Base-by-base conservation (phyloP, 53 echinoderm and acorn worm species). In the Henricia sp. region DNA sequence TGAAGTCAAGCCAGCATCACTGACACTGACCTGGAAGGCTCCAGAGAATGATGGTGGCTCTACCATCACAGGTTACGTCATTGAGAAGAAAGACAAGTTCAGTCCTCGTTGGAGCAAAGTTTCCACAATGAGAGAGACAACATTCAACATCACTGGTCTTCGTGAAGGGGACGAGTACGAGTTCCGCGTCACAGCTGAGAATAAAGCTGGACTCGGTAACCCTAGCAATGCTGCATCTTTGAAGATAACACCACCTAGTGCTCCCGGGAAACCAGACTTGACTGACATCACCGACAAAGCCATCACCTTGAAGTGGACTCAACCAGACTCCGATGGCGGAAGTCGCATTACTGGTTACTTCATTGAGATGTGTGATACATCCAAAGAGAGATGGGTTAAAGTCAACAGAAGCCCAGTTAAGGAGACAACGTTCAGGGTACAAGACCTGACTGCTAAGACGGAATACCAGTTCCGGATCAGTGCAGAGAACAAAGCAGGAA, bases 61-160 rank as follows among this genome's bases (percentile, higher is more conserved):
- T 53, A 77, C 90, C 32, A 94, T 96, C 85, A 96, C 90, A 6
- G 86, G 89, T 24, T 96, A 96, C 91, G 80, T 74, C 83, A 65
- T 96, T n/a, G 97, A 96, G 83, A 94, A 91, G 91, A 96, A 96
- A 84, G 97, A 96, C 82, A 85, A 91, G 87, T 95, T 89, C 88
- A 95, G 91, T 62, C 74, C 95, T 10, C 87, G 95, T 28, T 95
- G 95, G 95, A 91, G 86, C 30, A 82, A 77, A 62, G 93, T 93
- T 14, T 82, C 83, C 19, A 70, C 91, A n/a, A 85, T 93, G 59
- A 74, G 67, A 27, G 89, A 86, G 84, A 91, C 89, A 9, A 89
- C 77, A 33, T 89, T 91, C 86, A 91, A 77, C 24, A 87, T 95
- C 5, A 91, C 91, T 21, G 86, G 86, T 19, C 89, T 95, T n/a